Evolutionary conservation across 2,888 invertebrate species (phyloP).

Genomic region (Taphrorychus bicolor): DNA sequence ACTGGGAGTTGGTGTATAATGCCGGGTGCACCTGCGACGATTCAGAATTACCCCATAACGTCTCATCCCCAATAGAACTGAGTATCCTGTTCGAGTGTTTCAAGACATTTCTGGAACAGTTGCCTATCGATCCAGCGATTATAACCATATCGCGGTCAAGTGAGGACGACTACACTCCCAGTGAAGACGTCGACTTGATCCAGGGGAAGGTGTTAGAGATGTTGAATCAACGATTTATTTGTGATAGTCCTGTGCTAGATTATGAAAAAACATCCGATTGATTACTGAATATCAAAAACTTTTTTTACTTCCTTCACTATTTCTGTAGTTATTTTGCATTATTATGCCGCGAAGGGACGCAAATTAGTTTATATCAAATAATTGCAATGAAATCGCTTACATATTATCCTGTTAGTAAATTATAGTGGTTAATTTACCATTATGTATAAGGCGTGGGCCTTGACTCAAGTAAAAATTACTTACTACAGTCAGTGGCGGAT

Average conservation of each 20-base stretch:
- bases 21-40: slow-evolving; percentile 90
- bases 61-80: slow-evolving; percentile 74
- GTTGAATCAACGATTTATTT: slow-evolving; percentile 63
- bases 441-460: background rate
- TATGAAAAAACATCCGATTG: background rate
- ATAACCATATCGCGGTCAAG: slow-evolving; percentile 86
- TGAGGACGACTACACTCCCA: slow-evolving; percentile 88
- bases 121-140: slow-evolving; percentile 71
- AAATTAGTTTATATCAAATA: no score
- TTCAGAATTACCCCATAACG: slow-evolving; percentile 84
- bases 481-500: no score
- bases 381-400: background rate
- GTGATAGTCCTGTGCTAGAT: slow-evolving; percentile 52
- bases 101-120: slow-evolving; percentile 64
- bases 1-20: slow-evolving; percentile 83
- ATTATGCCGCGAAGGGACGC: no score
- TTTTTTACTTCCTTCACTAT: no score
- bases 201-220: slow-evolving; percentile 71
- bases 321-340: no score
- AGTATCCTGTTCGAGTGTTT: slow-evolving; percentile 68
- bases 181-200: slow-evolving; percentile 81
- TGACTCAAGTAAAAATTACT: background rate
- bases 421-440: no score
- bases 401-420: background rate
- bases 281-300: no score